Evolutionary conservation across 2,888 invertebrate species (phyloP).

Genomic region (Tenthredo distinguenda): DNA sequence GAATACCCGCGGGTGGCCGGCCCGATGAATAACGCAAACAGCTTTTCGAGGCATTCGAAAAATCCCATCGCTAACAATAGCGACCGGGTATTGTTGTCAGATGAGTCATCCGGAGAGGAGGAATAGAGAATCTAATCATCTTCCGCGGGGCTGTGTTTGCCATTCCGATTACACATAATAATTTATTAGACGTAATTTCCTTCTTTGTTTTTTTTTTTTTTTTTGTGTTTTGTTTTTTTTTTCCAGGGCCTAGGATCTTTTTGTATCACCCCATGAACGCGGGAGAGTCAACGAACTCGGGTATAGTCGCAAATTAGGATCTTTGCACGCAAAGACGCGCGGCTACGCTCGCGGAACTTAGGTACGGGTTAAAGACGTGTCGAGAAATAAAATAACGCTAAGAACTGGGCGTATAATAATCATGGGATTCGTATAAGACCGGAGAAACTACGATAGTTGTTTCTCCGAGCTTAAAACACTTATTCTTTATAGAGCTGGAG

Average conservation of each 20-base stretch:
- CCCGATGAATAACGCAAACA: neutral
- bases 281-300: slow-evolving; percentile 38
- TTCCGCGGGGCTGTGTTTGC: neutral
- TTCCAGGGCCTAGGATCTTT: neutral
- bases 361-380: slow-evolving; percentile 40
- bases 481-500: slow-evolving; percentile 28
- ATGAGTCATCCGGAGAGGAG: neutral
- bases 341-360: neutral
- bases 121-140: neutral
- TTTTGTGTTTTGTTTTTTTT: neutral
- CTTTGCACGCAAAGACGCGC: slow-evolving; percentile 39
- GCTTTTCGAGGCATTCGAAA: neutral
- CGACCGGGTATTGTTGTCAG: neutral
- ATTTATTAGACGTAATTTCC: neutral
- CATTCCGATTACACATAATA: neutral
- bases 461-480: slow-evolving; percentile 23
- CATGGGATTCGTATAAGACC: neutral
- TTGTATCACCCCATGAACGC: slow-evolving; percentile 19
- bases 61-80: neutral
- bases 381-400: slow-evolving; percentile 41
- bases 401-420: slow-evolving; percentile 8
- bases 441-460: slow-evolving; percentile 9
- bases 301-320: slow-evolving; percentile 38
- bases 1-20: slow-evolving; percentile 1
- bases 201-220: neutral